A percentile compares a stretch with the other conserved stretches of the same genome.
Conservation (phyloP, 2,113 vertebrate species). For the Hymenochirus boettgeri region DNA sequence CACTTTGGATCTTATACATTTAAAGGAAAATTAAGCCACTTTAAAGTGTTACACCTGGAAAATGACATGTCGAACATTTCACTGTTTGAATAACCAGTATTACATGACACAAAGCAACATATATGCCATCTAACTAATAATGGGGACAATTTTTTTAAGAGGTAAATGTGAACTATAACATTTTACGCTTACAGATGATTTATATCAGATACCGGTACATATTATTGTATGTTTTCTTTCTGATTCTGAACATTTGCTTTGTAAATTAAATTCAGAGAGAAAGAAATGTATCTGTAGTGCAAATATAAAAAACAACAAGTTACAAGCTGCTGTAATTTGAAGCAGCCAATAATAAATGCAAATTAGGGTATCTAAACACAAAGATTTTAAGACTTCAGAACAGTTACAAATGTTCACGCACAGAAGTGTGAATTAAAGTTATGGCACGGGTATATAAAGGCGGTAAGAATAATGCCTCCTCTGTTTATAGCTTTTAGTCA, state of each 20-base stretch:
- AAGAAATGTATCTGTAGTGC: neutral
- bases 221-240: neutral
- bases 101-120: constrained; percentile 6
- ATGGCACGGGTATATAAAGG: neutral
- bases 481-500: neutral
- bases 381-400: constrained; percentile 6
- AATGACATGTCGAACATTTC: constrained; percentile 13
- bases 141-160: neutral
- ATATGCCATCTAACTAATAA: constrained; percentile 14
- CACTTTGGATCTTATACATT: neutral
- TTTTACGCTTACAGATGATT: neutral
- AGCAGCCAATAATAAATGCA: constrained; percentile 16
- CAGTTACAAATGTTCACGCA: neutral
- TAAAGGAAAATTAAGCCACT: constrained; percentile 1
- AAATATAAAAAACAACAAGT: neutral
- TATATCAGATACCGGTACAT: neutral
- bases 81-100: neutral
- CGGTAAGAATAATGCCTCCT: neutral
- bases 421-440: neutral
- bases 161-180: constrained; percentile 4
- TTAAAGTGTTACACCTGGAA: neutral
- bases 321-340: constrained; percentile 2
- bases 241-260: neutral
- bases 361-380: constrained; percentile 4
- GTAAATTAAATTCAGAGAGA: neutral